Percentiles rank a stretch among this genome's conserved stretches.
phyloP scores from a whole-genome alignment of 2,113 vertebrate genomes.

The Excalfactoria chinensis region DNA sequence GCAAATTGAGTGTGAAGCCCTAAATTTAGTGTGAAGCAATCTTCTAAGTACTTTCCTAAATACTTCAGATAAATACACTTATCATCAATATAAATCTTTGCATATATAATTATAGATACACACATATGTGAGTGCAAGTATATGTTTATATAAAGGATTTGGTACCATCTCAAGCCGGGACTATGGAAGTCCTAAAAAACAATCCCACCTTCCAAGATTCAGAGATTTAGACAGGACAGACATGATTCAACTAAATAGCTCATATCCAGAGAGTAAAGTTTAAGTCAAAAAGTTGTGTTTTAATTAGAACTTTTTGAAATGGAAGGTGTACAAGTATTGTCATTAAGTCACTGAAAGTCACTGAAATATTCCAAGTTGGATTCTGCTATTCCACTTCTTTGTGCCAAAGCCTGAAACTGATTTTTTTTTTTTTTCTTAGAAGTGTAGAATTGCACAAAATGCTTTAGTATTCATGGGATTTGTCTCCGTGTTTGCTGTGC shows the following conservation, averaged over 20 bases:
- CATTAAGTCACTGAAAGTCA: background rate
- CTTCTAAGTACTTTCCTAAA: background rate
- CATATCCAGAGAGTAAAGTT: background rate
- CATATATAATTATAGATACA: background rate
- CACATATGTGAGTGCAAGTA: rapidly evolving
- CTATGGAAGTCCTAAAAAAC: background rate
- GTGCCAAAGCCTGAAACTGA: background rate
- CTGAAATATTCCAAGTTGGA: background rate
- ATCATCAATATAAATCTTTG: background rate
- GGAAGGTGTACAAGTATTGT: rapidly evolving
- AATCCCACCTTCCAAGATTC: background rate
- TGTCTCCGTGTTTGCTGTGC: background rate
- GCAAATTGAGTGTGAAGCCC: background rate
- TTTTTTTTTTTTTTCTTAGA: conserved; percentile 21
- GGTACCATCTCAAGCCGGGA: background rate
- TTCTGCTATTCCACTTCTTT: background rate
- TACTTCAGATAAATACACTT: background rate
- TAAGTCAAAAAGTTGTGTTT: background rate
- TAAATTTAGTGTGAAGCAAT: background rate
- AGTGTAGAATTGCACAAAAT: background rate
- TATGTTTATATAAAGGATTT: background rate
- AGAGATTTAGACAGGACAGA: rapidly evolving
- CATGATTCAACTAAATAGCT: rapidly evolving
- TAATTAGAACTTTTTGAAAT: background rate
- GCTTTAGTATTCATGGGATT: conserved; percentile 48